Conservation (phyloP, 2,113 vertebrate genomes). For the Cromileptes altivelis region DNA sequence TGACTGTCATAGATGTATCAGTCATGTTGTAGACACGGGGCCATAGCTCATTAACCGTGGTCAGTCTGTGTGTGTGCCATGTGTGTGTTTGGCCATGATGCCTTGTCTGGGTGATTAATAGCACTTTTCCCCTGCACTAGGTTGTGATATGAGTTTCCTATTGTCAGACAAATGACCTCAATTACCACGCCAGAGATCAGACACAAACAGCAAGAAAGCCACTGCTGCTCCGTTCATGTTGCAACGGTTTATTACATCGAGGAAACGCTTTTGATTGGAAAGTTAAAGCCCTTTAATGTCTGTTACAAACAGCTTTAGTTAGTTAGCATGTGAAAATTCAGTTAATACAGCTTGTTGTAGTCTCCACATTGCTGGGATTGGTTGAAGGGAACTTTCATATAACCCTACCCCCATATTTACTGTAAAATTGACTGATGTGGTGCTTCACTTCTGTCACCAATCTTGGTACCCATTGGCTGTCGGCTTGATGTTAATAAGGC, state of each 20-base stretch:
- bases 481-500: no score
- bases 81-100: slow-evolving; percentile 35
- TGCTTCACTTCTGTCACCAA: neutral
- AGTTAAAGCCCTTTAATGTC: slow-evolving; percentile 10
- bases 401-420: neutral
- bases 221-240: slow-evolving; percentile 30
- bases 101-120: slow-evolving; percentile 77
- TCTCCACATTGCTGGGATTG: neutral
- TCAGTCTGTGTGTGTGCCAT: slow-evolving; percentile 25
- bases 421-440: neutral
- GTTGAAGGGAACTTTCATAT: neutral
- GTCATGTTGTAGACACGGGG: slow-evolving; percentile 49
- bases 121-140: slow-evolving; percentile 37
- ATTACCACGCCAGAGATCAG: slow-evolving; percentile 68
- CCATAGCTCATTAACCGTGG: slow-evolving; percentile 70
- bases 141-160: slow-evolving; percentile 67
- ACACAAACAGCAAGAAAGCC: slow-evolving; percentile 36
- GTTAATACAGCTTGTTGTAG: neutral
- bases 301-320: neutral
- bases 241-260: slow-evolving; percentile 32
- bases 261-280: slow-evolving; percentile 19
- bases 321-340: neutral
- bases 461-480: no score
- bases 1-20: slow-evolving; percentile 16
- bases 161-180: slow-evolving; percentile 76